Evolutionary conservation across 1,140 invertebrate species (phyloP).

Genomic region (Trypoxylus dichotomus): DNA sequence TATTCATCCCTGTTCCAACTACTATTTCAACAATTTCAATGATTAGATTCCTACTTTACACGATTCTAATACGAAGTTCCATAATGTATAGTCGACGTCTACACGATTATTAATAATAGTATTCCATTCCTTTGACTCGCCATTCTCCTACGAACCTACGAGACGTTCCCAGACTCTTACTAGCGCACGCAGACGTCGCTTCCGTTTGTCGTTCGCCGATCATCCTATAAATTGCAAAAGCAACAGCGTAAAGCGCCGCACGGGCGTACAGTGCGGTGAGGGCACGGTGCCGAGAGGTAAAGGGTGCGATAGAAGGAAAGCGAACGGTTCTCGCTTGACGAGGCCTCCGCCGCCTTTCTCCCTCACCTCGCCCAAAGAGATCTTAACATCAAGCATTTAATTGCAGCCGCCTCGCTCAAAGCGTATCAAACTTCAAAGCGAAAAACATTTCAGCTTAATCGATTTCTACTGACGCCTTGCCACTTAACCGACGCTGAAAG

Average conservation of each 20-base stretch:
- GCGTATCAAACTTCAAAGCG: slow-evolving; percentile 45
- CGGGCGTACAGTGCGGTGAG: no score
- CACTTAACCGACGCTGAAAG: slow-evolving; percentile 37
- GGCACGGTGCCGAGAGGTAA: background rate
- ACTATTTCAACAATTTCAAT: no score
- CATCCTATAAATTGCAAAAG: background rate
- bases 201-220: background rate
- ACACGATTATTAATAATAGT: no score
- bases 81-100: no score
- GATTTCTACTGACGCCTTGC: slow-evolving; percentile 44
- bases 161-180: background rate
- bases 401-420: slow-evolving; percentile 43
- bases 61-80: no score
- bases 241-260: background rate
- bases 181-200: no score
- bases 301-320: background rate
- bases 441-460: slow-evolving; percentile 47
- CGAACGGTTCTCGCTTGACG: no score
- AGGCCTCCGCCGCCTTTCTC: background rate
- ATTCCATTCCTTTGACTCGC: no score
- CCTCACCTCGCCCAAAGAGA: background rate
- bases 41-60: no score
- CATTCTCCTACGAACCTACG: no score
- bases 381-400: slow-evolving; percentile 43
- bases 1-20: no score